Conservation (phyloP, 2,797 vertebrate species). For the Sebastes oblongus region DNA sequence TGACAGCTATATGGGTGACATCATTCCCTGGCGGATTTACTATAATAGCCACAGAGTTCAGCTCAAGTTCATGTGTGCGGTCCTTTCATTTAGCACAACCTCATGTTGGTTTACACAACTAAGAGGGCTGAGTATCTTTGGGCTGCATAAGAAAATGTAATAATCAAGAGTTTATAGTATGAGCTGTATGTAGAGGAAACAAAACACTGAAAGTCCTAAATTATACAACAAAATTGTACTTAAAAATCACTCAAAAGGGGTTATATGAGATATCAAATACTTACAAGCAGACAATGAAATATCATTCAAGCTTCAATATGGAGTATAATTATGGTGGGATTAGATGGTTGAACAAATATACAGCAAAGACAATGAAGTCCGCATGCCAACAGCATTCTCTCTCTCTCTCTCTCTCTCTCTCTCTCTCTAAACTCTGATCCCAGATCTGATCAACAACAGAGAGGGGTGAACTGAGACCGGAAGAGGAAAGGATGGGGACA, state of each 20-base stretch:
- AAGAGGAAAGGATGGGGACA: slow-evolving; percentile 2
- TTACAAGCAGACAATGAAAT: background rate
- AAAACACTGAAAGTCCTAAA: background rate
- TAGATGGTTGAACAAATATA: slow-evolving; percentile 26
- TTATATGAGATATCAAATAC: background rate
- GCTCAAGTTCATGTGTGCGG: background rate
- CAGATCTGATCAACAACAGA: slow-evolving; percentile 32
- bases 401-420: too few relatives aligned
- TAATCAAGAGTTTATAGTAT: too few relatives aligned
- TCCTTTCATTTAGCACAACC: background rate
- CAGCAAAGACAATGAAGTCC: slow-evolving; percentile 5
- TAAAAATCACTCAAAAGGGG: background rate
- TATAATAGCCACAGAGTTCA: slow-evolving; percentile 3
- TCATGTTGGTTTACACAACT: background rate
- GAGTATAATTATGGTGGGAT: background rate
- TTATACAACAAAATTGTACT: background rate
- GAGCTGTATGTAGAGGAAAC: too few relatives aligned
- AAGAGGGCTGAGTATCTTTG: background rate
- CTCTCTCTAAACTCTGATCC: slow-evolving; percentile 18
- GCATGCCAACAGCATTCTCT: slow-evolving; percentile 73
- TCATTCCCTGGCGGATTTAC: slow-evolving; percentile 18
- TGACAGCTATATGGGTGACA: slow-evolving; percentile 1
- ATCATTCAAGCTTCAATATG: background rate
- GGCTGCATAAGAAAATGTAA: too few relatives aligned
- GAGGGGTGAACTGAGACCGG: slow-evolving; percentile 20